A percentile compares a stretch with the other conserved stretches of the same genome.
These are phyloP conservation scores for Drosophila cyrtoloma DNA, from an alignment of 2,888 invertebrate species.

Conservation along the genomic window DNA sequence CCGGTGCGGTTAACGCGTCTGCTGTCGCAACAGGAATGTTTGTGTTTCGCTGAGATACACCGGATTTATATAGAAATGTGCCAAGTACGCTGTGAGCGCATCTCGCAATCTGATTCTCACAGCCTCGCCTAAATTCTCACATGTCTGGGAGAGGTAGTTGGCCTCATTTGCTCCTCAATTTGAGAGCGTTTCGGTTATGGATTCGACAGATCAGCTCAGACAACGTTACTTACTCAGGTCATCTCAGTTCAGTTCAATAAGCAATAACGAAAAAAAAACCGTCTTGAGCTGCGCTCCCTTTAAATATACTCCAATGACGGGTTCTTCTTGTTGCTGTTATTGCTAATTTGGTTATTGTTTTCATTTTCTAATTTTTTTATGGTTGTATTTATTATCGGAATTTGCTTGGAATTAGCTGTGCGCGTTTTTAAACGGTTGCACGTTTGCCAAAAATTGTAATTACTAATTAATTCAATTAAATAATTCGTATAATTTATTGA, in stretches of 20 bases:
- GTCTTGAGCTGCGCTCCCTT: slow-evolving; percentile 61
- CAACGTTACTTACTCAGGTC: slow-evolving; percentile 20
- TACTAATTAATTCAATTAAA: slow-evolving; percentile 70
- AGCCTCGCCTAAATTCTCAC: slow-evolving; percentile 61
- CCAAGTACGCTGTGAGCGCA: slow-evolving; percentile 58
- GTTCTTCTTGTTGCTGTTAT: slow-evolving; percentile 42
- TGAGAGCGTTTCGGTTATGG: slow-evolving; percentile 41
- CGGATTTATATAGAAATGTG: slow-evolving; percentile 79
- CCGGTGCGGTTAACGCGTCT: slow-evolving; percentile 82
- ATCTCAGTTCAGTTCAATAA: slow-evolving; percentile 64
- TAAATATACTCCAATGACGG: slow-evolving; percentile 65
- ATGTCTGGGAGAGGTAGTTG: slow-evolving; percentile 56
- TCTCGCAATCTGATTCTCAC: slow-evolving; percentile 51
- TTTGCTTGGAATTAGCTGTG: slow-evolving; percentile 35
- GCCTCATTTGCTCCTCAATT: slow-evolving; percentile 57
- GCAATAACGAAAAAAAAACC: slow-evolving; percentile 14
- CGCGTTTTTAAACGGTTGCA: slow-evolving; percentile 47
- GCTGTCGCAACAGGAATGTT: slow-evolving; percentile 83
- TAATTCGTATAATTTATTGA: slow-evolving; percentile 55
- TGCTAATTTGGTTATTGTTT: slow-evolving; percentile 58
- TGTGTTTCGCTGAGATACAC: slow-evolving; percentile 70
- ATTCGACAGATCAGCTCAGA: slow-evolving; percentile 30
- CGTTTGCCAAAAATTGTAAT: slow-evolving; percentile 57
- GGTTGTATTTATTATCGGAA: slow-evolving; percentile 27
- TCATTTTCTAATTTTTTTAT: slow-evolving; percentile 27